A percentile compares a stretch with the other conserved stretches of the same genome.
Evolutionary conservation across 2,888 invertebrate genomes (phyloP).

Genomic region (Carterocephalus palaemon): DNA sequence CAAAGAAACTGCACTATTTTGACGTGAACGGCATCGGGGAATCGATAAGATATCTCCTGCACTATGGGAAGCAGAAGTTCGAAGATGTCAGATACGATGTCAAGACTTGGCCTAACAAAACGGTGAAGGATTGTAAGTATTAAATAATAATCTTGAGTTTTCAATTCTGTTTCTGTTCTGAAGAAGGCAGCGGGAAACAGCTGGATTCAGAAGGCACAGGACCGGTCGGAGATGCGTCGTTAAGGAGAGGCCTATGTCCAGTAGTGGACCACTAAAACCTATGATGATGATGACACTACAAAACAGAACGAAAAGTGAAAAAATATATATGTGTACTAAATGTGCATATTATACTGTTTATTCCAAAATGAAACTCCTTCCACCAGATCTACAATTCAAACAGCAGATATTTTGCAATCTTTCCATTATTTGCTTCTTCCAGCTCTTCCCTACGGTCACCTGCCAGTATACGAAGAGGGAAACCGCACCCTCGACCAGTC

Average conservation of each 20-base stretch:
- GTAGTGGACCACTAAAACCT: no score
- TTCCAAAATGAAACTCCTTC: no score
- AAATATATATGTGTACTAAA: no score
- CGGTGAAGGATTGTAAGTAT: constrained; percentile 54
- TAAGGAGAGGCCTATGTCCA: no score
- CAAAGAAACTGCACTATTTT: constrained; percentile 30
- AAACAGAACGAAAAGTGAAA: no score
- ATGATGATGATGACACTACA: no score
- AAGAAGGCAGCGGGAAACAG: no score
- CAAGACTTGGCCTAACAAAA: constrained; percentile 47
- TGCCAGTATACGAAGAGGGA: constrained; percentile 60
- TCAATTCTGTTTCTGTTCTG: constrained; percentile 5
- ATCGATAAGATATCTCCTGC: constrained; percentile 55
- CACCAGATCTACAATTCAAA: no score
- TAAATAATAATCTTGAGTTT: constrained; percentile 3
- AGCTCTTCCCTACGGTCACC: constrained; percentile 56
- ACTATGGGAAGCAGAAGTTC: constrained; percentile 60
- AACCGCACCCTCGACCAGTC: constrained; percentile 52
- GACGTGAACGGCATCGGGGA: constrained; percentile 49
- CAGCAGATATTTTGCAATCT: no score
- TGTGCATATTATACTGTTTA: no score
- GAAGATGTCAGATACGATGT: constrained; percentile 51
- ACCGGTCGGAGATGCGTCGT: no score
- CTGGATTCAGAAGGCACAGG: no score
- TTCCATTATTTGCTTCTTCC: constrained; percentile 26